phyloP scores from a whole-genome alignment of 2,888 invertebrate genomes.

The Biston stratarius region DNA sequence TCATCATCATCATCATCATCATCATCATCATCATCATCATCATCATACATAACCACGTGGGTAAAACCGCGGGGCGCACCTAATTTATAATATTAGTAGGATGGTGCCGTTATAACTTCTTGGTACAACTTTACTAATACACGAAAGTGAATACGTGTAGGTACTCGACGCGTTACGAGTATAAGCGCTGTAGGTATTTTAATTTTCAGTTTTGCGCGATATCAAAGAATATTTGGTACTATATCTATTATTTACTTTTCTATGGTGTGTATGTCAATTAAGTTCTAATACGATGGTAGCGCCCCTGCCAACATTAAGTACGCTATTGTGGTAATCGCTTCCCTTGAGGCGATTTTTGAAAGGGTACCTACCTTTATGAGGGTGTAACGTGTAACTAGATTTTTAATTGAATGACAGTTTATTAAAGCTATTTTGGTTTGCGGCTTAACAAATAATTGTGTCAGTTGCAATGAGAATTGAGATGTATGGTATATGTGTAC shows the following conservation, averaged over 20 bases:
- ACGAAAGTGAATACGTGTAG: too few relatives aligned
- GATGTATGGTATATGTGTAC: too few relatives aligned
- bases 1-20: too few relatives aligned
- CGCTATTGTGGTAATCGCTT: conserved; percentile 60
- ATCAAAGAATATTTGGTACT: background rate
- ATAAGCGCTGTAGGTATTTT: too few relatives aligned
- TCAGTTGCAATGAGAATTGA: background rate
- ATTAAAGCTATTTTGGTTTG: conserved; percentile 19
- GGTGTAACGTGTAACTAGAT: conserved; percentile 53
- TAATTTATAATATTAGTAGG: too few relatives aligned
- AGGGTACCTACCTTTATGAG: conserved; percentile 52
- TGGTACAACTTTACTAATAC: too few relatives aligned
- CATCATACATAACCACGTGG: too few relatives aligned
- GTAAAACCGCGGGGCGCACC: too few relatives aligned
- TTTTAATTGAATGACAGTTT: conserved; percentile 60
- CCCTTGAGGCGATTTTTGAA: conserved; percentile 56
- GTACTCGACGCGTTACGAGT: too few relatives aligned
- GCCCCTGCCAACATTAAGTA: background rate
- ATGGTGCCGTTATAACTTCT: too few relatives aligned
- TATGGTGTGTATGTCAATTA: background rate
- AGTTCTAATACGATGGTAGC: background rate
- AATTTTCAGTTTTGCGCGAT: too few relatives aligned
- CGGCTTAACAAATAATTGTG: conserved; percentile 17
- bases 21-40: too few relatives aligned
- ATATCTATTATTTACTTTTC: background rate